Evolutionary conservation across 2,113 vertebrate genomes (phyloP).

Genomic region (Tapirus terrestris): DNA sequence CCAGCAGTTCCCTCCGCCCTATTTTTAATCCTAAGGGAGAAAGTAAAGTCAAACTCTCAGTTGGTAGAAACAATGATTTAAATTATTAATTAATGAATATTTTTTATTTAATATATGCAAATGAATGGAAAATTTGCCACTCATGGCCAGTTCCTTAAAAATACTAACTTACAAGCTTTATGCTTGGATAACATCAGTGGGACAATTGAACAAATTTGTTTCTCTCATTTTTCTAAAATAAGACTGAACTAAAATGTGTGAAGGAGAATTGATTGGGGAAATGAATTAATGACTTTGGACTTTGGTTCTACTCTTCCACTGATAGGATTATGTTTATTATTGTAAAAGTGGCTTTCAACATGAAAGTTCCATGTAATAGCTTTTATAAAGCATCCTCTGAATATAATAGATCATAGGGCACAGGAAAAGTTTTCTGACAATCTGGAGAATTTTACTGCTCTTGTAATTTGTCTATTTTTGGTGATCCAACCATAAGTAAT

Average conservation of each 20-base stretch:
- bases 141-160: background rate
- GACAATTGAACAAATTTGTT: background rate
- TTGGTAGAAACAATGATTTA: background rate
- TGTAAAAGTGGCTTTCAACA: conserved; percentile 50
- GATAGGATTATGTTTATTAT: conserved; percentile 56
- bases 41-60: background rate
- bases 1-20: background rate
- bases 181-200: background rate
- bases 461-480: background rate
- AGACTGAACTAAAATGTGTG: conserved; percentile 7
- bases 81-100: background rate
- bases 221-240: conserved; percentile 44
- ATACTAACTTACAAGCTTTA: background rate
- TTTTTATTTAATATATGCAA: background rate
- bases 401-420: background rate
- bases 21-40: background rate
- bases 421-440: background rate
- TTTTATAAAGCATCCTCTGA: conserved; percentile 30
- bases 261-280: conserved; percentile 12
- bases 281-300: conserved; percentile 55
- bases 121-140: background rate
- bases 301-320: conserved; percentile 36
- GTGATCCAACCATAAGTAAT: background rate
- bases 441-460: conserved; percentile 16
- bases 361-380: background rate